phyloP scores from a whole-genome alignment of 2,797 vertebrate genomes.

The Falco rusticolus region DNA sequence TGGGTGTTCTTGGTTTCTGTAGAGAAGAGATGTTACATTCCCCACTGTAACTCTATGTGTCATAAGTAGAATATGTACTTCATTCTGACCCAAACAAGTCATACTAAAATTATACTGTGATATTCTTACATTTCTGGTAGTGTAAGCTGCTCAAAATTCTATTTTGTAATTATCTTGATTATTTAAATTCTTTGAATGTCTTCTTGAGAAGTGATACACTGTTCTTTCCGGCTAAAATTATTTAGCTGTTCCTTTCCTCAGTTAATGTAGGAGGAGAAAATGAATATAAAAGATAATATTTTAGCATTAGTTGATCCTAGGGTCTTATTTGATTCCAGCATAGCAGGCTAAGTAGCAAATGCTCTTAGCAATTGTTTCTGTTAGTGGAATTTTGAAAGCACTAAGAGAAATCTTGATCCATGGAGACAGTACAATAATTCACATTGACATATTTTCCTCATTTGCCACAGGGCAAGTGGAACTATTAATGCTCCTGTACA shows the following conservation, averaged over 20 bases:
- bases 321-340: constrained; percentile 54
- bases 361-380: constrained; percentile 72
- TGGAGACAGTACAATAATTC: constrained; percentile 68
- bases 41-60: neutral
- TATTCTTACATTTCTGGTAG: neutral
- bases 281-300: constrained; percentile 60
- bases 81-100: too few relatives aligned
- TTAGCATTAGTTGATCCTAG: constrained; percentile 64
- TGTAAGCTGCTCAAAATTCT: neutral
- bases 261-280: constrained; percentile 34
- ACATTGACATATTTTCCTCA: constrained; percentile 68
- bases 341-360: constrained; percentile 60
- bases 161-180: constrained; percentile 14
- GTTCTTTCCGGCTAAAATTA: constrained; percentile 23
- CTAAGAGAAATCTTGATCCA: constrained; percentile 66
- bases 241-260: constrained; percentile 35
- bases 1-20: neutral
- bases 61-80: neutral
- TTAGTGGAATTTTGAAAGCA: constrained; percentile 68
- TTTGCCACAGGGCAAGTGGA: constrained; percentile 71
- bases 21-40: neutral
- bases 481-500: constrained; percentile 61
- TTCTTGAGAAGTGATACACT: neutral
- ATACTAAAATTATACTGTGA: neutral
- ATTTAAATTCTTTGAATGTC: constrained; percentile 34